These are phyloP conservation scores for Dione juno DNA, from an alignment of 2,888 invertebrate genomes.

Conservation along the genomic window DNA sequence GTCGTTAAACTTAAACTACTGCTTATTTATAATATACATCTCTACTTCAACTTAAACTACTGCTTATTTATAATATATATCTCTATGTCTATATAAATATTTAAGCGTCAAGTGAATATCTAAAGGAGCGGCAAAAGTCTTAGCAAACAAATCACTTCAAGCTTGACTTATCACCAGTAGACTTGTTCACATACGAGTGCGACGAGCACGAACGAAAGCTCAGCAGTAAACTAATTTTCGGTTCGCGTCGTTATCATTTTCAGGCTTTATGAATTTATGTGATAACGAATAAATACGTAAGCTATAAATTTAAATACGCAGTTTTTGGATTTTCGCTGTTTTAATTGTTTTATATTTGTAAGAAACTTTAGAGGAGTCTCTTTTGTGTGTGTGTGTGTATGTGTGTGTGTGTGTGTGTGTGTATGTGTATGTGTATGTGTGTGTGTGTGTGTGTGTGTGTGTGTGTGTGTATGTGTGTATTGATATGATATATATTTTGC, in stretches of 20 bases:
- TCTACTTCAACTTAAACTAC: neutral
- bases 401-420: too few species aligned
- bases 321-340: neutral
- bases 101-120: conserved; percentile 11
- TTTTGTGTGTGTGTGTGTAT: too few species aligned
- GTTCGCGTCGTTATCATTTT: conserved; percentile 26
- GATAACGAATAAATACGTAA: neutral
- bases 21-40: neutral
- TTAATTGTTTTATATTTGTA: too few species aligned
- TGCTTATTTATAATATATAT: neutral
- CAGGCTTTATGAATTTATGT: conserved; percentile 14
- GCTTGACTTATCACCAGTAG: conserved; percentile 27
- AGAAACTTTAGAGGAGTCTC: too few species aligned
- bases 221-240: conserved; percentile 27
- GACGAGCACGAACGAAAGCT: conserved; percentile 5
- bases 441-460: too few species aligned
- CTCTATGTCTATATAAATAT: neutral
- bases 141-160: conserved; percentile 25
- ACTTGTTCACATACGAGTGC: conserved; percentile 28
- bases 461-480: too few species aligned
- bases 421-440: too few species aligned
- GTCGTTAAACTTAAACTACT: neutral
- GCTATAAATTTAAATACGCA: neutral
- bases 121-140: conserved; percentile 21
- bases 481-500: too few species aligned